Conservation (phyloP, 2,888 invertebrate species). For the Prostheceraeus crozeri region DNA sequence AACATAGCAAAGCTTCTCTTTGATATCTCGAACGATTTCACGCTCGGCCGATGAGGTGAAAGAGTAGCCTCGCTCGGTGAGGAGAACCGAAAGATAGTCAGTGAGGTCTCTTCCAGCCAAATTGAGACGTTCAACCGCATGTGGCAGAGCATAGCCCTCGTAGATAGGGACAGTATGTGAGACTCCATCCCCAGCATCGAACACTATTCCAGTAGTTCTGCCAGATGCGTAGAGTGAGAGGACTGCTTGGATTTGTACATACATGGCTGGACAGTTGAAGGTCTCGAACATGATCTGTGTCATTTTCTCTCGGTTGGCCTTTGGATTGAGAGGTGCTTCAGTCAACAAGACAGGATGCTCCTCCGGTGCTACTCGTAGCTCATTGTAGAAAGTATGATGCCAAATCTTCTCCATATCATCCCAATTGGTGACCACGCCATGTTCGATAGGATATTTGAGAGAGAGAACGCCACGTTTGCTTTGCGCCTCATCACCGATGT, state of each 20-base stretch:
- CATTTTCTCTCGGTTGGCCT: conserved; percentile 82
- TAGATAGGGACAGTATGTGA: conserved; percentile 88
- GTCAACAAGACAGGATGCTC: conserved; percentile 79
- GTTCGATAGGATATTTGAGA: conserved; percentile 51
- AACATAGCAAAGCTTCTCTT: conserved; percentile 82
- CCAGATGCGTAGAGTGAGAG: conserved; percentile 41
- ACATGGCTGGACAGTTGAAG: conserved; percentile 65
- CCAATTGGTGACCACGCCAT: conserved; percentile 53
- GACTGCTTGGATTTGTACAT: conserved; percentile 62
- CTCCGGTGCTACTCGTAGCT: conserved; percentile 60
- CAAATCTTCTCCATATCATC: conserved; percentile 56
- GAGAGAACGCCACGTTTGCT: conserved; percentile 52
- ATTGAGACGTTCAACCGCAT: conserved; percentile 87
- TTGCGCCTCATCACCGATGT: conserved; percentile 49
- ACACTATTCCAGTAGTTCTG: conserved; percentile 65
- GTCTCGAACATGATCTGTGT: conserved; percentile 64
- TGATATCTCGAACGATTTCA: conserved; percentile 86
- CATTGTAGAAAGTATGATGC: conserved; percentile 55
- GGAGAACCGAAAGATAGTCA: conserved; percentile 90
- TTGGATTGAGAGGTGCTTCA: conserved; percentile 78
- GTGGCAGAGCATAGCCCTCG: conserved; percentile 82
- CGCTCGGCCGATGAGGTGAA: conserved; percentile 74
- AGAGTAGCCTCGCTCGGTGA: conserved; percentile 79
- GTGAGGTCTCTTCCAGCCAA: conserved; percentile 86
- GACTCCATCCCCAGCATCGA: conserved; percentile 85